Percentiles rank a stretch among this genome's conserved stretches.
Evolutionary conservation across 2,888 invertebrate genomes (phyloP).

Genomic region (Chrysolina americana): DNA sequence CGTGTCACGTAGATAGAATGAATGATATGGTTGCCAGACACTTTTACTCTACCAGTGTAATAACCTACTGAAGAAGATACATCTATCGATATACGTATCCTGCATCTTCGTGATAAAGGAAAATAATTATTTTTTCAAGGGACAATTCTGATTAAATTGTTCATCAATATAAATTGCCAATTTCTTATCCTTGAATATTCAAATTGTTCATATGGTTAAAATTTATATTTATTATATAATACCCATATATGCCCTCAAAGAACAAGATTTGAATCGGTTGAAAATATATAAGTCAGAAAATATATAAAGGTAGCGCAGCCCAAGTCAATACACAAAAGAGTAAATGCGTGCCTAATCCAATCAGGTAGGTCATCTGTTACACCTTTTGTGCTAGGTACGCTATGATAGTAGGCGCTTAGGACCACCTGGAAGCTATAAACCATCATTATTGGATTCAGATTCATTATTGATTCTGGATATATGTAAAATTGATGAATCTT

Average conservation of each 20-base stretch:
- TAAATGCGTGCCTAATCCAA: slow-evolving; percentile 47
- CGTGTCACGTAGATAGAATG: no score
- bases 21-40: no score
- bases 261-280: slow-evolving; percentile 34
- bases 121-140: no score
- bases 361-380: slow-evolving; percentile 46
- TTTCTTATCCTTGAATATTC: no score
- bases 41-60: no score
- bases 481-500: not conserved
- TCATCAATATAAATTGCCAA: no score
- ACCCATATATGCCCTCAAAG: not conserved
- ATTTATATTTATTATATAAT: no score
- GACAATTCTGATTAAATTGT: no score
- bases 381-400: slow-evolving; percentile 41
- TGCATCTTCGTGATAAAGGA: no score
- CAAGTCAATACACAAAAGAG: slow-evolving; percentile 33
- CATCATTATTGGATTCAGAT: slow-evolving; percentile 33
- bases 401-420: slow-evolving; percentile 47
- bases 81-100: no score
- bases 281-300: slow-evolving; percentile 33
- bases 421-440: slow-evolving; percentile 45
- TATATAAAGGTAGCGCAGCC: slow-evolving; percentile 31
- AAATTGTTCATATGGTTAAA: no score
- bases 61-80: no score
- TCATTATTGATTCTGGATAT: not conserved